Conservation (phyloP, 2,113 vertebrate species). For the Guaruba guarouba region DNA sequence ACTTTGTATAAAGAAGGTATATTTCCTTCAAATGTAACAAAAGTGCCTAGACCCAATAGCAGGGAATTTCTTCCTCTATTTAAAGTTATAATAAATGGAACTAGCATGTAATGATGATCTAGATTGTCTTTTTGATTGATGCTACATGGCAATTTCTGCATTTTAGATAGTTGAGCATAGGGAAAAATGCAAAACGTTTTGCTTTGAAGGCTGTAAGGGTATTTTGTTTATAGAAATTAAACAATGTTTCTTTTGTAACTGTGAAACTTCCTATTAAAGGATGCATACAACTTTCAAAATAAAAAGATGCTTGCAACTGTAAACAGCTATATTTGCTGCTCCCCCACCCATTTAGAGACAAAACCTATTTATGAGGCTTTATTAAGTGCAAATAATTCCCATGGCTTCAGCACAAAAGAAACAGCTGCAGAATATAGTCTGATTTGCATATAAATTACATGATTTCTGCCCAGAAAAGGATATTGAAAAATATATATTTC, state of each 20-base stretch:
- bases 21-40: background rate
- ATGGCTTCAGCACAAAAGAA: conserved; percentile 70
- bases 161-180: background rate
- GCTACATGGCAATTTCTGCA: background rate
- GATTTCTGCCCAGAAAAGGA: conserved; percentile 76
- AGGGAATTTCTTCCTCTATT: background rate
- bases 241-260: conserved; percentile 59
- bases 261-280: conserved; percentile 72
- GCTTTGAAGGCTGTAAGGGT: background rate
- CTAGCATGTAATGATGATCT: background rate
- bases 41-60: background rate
- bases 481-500: conserved; percentile 78
- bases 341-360: conserved; percentile 63
- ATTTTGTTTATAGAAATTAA: conserved; percentile 62
- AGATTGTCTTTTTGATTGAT: background rate
- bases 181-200: background rate
- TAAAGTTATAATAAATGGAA: background rate
- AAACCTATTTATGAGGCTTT: conserved; percentile 81
- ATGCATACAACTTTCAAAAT: conserved; percentile 65
- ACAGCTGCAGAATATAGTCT: conserved; percentile 72
- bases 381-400: conserved; percentile 84
- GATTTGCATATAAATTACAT: conserved; percentile 86
- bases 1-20: background rate
- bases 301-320: conserved; percentile 72
- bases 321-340: conserved; percentile 69